Conservation (phyloP, 2,797 vertebrate genomes). For the Enteromius fasciolatus region DNA sequence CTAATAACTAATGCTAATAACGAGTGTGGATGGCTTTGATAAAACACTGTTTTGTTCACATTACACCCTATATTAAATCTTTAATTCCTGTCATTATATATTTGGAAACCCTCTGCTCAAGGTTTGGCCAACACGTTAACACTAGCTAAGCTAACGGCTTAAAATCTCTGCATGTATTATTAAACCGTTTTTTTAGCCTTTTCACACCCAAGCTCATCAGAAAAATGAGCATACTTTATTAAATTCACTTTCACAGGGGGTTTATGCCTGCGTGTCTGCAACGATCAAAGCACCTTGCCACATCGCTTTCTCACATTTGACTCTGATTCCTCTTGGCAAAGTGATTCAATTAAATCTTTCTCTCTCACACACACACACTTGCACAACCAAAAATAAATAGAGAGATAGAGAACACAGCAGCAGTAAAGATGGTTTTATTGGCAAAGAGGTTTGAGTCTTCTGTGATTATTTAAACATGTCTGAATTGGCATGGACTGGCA, state of each 20-base stretch:
- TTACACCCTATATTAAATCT: background rate
- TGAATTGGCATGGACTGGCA: background rate
- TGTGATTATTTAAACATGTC: conserved; percentile 8
- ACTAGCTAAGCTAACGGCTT: conserved; percentile 60
- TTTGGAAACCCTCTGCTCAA: conserved; percentile 48
- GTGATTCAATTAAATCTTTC: conserved; percentile 78
- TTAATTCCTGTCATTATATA: conserved; percentile 15
- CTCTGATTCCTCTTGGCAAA: conserved; percentile 68
- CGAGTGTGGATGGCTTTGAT: background rate
- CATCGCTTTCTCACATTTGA: conserved; percentile 57
- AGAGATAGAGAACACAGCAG: conserved; percentile 5
- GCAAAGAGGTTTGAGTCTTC: background rate
- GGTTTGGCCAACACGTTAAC: conserved; percentile 66
- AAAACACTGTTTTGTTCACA: background rate
- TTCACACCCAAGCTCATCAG: conserved; percentile 73
- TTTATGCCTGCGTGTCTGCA: conserved; percentile 68
- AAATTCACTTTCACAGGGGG: conserved; percentile 76
- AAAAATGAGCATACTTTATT: conserved; percentile 77
- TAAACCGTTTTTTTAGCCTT: conserved; percentile 77
- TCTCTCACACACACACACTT: conserved; percentile 69
- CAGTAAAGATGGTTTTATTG: conserved; percentile 6
- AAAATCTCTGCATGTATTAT: conserved; percentile 73
- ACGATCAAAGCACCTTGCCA: conserved; percentile 73
- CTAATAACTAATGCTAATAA: background rate
- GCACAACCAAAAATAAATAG: conserved; percentile 51